Base-by-base conservation (phyloP, 2,113 vertebrate species). In the Gambusia holbrooki region DNA sequence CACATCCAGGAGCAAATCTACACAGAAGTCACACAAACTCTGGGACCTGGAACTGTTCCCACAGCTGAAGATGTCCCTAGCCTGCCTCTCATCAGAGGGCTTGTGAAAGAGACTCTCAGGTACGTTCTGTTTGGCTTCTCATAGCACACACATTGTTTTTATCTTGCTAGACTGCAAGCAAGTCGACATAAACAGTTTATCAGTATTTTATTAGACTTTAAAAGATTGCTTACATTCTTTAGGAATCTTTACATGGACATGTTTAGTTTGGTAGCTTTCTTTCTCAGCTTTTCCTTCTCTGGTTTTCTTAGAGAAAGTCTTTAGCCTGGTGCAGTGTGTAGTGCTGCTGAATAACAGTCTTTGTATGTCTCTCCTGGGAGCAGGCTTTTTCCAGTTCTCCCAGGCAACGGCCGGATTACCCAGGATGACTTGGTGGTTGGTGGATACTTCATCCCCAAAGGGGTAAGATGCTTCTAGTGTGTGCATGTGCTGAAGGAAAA, bases 61-160 rank as follows among this genome's bases (percentile, higher is more conserved):
- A 87, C 91, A 2, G 95, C 95, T 11, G 92, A 93, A 0, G 96
- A 98, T 68, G 63, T 98, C 45, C 74, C 94, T 5, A 91, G 87
- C 66, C 79, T 97, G 66, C 97, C 96, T 29, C 93, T 96, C 76
- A 93, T 97, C 85, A 95, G 95, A 80, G 97, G 96, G 62, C 93
- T 98, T 45, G 94, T 98, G 54, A 99, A 98, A 92, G 97, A 99
- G 90, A 97, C 96, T 0, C 94, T 97, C 78, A 95, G 97, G 96
- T 97, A 84, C 45, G 68, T 27, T 69, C 28, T 62, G 29, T 37
- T 7, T 45, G 22, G 0, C 64, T 65, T 61, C 63, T 33, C 62
- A 3, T 9, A 19, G 9, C n/a, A 0, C 10, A 0, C 15, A 48
- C 4, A 51, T 45, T 7, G 4, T 1, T 30, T 33, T 28, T 65